Evolutionary conservation across 2,113 vertebrate species (phyloP).

Genomic region (Myiopsitta monachus): DNA sequence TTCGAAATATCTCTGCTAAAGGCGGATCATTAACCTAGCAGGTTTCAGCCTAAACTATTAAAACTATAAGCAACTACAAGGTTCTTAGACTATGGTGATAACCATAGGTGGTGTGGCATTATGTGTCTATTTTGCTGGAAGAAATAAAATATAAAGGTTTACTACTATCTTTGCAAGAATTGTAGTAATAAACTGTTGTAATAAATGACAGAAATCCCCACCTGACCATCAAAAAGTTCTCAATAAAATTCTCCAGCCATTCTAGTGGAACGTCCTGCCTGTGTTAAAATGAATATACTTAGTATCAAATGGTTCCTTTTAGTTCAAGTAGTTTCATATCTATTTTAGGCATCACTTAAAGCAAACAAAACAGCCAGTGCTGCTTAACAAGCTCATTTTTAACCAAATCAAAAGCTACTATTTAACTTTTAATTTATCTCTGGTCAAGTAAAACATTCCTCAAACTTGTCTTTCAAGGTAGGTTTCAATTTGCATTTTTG

Average conservation of each 20-base stretch:
- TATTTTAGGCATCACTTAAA: neutral
- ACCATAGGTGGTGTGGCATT: neutral
- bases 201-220: neutral
- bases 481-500: neutral
- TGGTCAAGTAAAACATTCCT: neutral
- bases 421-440: neutral
- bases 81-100: neutral
- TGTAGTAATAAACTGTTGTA: neutral
- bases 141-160: neutral
- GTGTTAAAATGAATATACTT: neutral
- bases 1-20: neutral
- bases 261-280: neutral
- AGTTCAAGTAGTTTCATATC: neutral
- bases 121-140: neutral
- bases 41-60: neutral
- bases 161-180: neutral
- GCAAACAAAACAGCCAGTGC: neutral
- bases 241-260: neutral
- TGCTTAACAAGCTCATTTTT: neutral
- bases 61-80: neutral
- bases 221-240: neutral
- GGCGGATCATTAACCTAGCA: neutral
- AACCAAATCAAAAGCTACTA: neutral
- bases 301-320: neutral
- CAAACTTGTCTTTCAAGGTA: neutral